Evolutionary conservation across 2,113 vertebrate genomes (phyloP).

Genomic region (Ivindomyrus marchei): DNA sequence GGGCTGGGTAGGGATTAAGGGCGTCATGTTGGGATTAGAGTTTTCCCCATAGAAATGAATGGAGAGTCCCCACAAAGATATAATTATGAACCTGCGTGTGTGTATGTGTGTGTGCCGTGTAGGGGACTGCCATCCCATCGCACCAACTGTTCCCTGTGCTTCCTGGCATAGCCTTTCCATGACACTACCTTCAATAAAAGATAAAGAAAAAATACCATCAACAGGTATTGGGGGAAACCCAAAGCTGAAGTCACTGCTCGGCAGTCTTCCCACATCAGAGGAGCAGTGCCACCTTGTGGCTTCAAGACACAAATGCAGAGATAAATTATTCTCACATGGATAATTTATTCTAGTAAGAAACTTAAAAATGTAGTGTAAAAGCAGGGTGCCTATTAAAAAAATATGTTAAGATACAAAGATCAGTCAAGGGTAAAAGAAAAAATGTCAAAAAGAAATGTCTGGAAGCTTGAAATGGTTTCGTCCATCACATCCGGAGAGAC

Average conservation of each 20-base stretch:
- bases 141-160: neutral
- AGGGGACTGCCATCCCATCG: neutral
- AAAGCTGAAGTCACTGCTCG: neutral
- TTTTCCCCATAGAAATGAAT: too few relatives aligned
- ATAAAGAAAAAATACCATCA: neutral
- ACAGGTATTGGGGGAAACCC: neutral
- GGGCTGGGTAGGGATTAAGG: too few relatives aligned
- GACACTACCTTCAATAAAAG: neutral
- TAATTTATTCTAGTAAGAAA: neutral
- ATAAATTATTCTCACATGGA: neutral
- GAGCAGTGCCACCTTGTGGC: neutral
- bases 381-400: neutral
- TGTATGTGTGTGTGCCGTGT: neutral
- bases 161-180: neutral
- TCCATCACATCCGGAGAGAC: neutral
- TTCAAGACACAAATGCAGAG: neutral
- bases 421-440: neutral
- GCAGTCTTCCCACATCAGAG: neutral
- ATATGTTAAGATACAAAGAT: neutral
- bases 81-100: neutral
- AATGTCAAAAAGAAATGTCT: neutral
- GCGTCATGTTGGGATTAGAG: too few relatives aligned
- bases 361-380: neutral
- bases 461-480: neutral
- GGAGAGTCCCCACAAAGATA: too few relatives aligned